phyloP scores from a whole-genome alignment of 2,797 vertebrate species.

The Pseudocheirus occidentalis region DNA sequence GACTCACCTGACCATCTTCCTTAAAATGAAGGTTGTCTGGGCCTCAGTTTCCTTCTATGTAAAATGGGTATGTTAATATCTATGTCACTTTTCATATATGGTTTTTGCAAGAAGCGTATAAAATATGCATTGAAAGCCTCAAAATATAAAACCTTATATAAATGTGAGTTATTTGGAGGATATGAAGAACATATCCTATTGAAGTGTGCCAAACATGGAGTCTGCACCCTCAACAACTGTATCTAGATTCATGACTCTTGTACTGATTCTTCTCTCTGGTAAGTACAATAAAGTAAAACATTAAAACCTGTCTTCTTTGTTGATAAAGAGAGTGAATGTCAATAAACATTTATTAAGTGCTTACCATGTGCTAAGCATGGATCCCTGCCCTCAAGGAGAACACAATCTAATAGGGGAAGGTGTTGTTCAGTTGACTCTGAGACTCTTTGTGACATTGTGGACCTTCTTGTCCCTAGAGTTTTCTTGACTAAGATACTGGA shows the following conservation, averaged over 20 bases:
- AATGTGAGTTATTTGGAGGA: not conserved
- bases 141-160: not conserved
- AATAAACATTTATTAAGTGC: not conserved
- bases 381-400: not conserved
- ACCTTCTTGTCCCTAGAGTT: not conserved
- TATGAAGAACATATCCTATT: not conserved
- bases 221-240: not conserved
- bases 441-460: not conserved
- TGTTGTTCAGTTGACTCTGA: not conserved
- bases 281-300: not conserved
- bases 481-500: not conserved
- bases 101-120: not conserved
- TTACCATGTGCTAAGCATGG: not conserved
- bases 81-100: not conserved
- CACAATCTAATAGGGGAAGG: not conserved
- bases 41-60: not conserved
- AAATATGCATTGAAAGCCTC: not conserved
- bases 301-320: not conserved
- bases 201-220: not conserved
- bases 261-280: not conserved
- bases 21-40: not conserved
- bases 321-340: not conserved
- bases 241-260: not conserved
- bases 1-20: not conserved
- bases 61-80: not conserved